These are phyloP conservation scores for Tinea trinotella DNA, from an alignment of 2,888 invertebrate genomes.

Conservation along the genomic window DNA sequence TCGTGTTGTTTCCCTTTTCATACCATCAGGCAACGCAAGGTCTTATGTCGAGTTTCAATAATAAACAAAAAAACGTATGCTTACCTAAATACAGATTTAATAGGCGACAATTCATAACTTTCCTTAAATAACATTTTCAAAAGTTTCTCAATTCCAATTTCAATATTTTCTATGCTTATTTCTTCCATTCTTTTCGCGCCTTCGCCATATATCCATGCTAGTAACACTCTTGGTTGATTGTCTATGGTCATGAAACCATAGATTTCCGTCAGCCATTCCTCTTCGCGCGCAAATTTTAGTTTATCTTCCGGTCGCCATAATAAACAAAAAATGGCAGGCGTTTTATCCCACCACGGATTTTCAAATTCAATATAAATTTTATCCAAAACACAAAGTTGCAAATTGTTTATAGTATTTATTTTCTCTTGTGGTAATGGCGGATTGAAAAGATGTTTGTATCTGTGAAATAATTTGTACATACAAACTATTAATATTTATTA, in stretches of 20 bases:
- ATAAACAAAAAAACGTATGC: slow-evolving; percentile 17
- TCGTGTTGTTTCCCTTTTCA: no score
- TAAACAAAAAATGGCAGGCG: slow-evolving; percentile 60
- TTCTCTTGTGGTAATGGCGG: slow-evolving; percentile 72
- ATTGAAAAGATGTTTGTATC: slow-evolving; percentile 67
- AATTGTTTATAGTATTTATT: slow-evolving; percentile 67
- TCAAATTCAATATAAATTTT: slow-evolving; percentile 81
- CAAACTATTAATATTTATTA: no score
- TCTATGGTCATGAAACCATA: slow-evolving; percentile 74
- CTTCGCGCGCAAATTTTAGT: slow-evolving; percentile 48
- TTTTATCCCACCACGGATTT: slow-evolving; percentile 74
- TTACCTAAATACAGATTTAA: slow-evolving; percentile 68
- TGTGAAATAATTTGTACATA: slow-evolving; percentile 31
- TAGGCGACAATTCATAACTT: slow-evolving; percentile 64
- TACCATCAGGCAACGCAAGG: no score
- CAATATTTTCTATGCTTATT: slow-evolving; percentile 62
- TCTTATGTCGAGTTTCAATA: no score
- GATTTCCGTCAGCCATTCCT: slow-evolving; percentile 75
- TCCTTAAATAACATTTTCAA: slow-evolving; percentile 66
- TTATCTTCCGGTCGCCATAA: slow-evolving; percentile 72
- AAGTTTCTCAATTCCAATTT: slow-evolving; percentile 64
- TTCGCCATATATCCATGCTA: slow-evolving; percentile 77
- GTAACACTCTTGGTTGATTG: slow-evolving; percentile 72
- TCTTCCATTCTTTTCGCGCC: slow-evolving; percentile 75
- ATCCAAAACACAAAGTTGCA: slow-evolving; percentile 77